These are phyloP conservation scores for Mystacornis crossleyi DNA, from an alignment of 2,113 vertebrate species.

Conservation along the genomic window DNA sequence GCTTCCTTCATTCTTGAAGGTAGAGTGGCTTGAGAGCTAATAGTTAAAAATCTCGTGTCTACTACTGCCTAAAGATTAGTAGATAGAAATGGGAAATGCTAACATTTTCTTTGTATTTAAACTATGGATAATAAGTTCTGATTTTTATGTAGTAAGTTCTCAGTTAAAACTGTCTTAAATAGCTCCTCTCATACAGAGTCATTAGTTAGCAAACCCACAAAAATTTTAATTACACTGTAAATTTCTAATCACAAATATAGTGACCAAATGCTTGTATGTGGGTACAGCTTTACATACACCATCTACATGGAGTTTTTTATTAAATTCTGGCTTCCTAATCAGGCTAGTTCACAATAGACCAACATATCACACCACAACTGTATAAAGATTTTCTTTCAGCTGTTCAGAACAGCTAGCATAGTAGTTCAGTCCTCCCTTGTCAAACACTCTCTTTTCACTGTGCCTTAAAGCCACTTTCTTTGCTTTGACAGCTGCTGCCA, in stretches of 20 bases:
- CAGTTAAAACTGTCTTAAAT: neutral
- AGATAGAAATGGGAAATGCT: neutral
- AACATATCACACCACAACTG: neutral
- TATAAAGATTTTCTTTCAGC: neutral
- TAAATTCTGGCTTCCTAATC: neutral
- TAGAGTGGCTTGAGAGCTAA: neutral
- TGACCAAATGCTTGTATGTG: neutral
- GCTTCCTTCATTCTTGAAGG: neutral
- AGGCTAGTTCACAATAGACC: neutral
- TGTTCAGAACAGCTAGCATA: neutral
- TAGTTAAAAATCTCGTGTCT: neutral
- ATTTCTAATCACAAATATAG: neutral
- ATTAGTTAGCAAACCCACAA: neutral
- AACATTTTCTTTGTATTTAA: neutral
- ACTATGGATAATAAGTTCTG: neutral
- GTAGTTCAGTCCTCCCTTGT: neutral
- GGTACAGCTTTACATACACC: neutral
- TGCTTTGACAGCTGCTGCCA: neutral
- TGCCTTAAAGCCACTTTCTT: neutral
- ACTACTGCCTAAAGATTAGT: neutral
- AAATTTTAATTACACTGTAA: neutral
- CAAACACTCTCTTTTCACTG: neutral
- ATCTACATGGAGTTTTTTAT: neutral
- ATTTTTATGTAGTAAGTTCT: fast-evolving
- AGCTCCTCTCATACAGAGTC: neutral